Base-by-base conservation (phyloP, 2,888 invertebrate genomes). In the Drosophila fungiperda region DNA sequence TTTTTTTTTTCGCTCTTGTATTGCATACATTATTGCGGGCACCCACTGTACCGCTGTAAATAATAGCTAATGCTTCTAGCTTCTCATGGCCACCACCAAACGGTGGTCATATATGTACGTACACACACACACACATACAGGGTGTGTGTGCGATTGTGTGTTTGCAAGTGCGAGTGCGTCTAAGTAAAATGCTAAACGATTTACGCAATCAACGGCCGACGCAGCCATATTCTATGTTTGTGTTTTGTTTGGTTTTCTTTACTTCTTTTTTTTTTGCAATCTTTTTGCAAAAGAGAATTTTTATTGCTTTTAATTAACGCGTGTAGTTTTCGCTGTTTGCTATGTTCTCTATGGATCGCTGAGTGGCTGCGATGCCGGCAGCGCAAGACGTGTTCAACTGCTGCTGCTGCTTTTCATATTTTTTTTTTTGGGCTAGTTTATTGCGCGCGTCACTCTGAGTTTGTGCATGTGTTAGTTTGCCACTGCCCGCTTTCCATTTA, bases 231-330 rank as follows among this genome's bases (percentile, higher is more conserved):
- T 50, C 11, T 40, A 6, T 53, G 11, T 48, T 45, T 45, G 64
- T 64, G 20, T 49, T 62, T 38, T 45, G 45, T 53, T 45, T 68
- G 26, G 36, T 45, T 49, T 60, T 61, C 35, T 36, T 38, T 65
- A 26, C 52, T 65, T 52, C 60, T 12, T 50, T 35, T 35, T 35
- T 49, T 42, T 62, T 59, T 69, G 55, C 48, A 68, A 55, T 55
- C 36, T 52, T 59, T 54, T 57, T 57, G 23, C 38, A 35, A 35
- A 63, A 38, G 32, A 60, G 29, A 35, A 57, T 63, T 63, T 68
- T 86, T 88, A 70, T 71, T 80, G 68, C 69, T 71, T 80, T 68
- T 73, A 81, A 83, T 81, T 83, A 80, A 81, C 78, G 89, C 78
- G 82, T 81, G 55, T 80, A 73, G 78, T 67, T 82, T 78, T 83